These are phyloP conservation scores for Dryobota labecula DNA, from an alignment of 2,888 invertebrate genomes.

Conservation along the genomic window DNA sequence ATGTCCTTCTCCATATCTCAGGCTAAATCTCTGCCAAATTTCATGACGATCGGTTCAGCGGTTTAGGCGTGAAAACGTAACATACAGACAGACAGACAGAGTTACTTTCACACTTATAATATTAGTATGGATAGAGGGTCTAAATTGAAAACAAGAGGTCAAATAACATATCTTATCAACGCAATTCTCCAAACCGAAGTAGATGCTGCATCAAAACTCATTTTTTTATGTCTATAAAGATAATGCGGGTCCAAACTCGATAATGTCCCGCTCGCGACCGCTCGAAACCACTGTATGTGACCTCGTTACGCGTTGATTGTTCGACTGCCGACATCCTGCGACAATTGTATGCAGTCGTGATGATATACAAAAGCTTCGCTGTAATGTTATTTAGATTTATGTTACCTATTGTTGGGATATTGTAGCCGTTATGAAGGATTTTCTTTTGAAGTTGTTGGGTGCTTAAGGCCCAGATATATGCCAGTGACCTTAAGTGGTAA, in stretches of 20 bases:
- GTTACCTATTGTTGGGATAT: conserved; percentile 33
- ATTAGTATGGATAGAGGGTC: no score
- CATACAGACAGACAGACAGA: no score
- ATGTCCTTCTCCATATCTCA: no score
- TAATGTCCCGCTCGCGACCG: background rate
- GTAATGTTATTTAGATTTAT: conserved; percentile 54
- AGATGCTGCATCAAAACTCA: conserved; percentile 9
- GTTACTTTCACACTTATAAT: no score
- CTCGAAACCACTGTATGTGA: conserved; percentile 37
- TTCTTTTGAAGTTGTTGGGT: conserved; percentile 4
- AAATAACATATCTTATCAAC: conserved; percentile 22
- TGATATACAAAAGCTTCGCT: conserved; percentile 52
- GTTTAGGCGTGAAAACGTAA: no score
- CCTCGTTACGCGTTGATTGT: conserved; percentile 52
- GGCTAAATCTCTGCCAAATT: no score
- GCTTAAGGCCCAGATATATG: no score
- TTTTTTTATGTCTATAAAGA: conserved; percentile 11
- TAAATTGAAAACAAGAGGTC: background rate
- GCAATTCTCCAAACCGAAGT: background rate
- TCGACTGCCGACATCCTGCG: conserved; percentile 57
- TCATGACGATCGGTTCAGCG: no score
- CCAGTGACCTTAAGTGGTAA: no score
- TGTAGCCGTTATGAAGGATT: conserved; percentile 5
- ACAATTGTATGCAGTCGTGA: conserved; percentile 60
- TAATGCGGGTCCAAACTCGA: conserved; percentile 39